Base-by-base conservation (phyloP, 2,797 vertebrate genomes). In the Holocentrus rufus region DNA sequence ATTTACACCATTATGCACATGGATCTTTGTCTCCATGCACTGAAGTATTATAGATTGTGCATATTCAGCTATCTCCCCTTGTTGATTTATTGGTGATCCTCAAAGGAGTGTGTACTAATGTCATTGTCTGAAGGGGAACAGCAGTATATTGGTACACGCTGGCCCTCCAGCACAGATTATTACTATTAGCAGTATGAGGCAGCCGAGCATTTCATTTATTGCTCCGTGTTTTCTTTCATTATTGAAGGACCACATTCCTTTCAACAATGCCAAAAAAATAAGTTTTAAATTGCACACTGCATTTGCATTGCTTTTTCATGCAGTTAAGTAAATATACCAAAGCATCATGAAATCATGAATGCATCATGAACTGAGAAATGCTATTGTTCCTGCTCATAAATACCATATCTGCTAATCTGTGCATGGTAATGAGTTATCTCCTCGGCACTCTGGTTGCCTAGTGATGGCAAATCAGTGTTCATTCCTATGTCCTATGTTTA, bases 91-190 rank as follows among this genome's bases (percentile, higher is more conserved):
- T 61, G 62, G 44, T 36, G 49, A 31, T 25, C 39, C 20, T 68
- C 60, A 8, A 76, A 72, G 49, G 58, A 59, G 46, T 52, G 53
- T 74, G 44, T 49, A 60, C 64, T 56, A 53, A n/a, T 77, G 80
- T 85, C 69, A 76, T 88, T 88, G 82, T 82, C 58, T 85, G 81
- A 91, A 90, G 86, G 87, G 91, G 74, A 86, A 56, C 17, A 42
- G 73, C 22, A 42, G 34, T 44, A 44, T 25, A 62, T 7, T 75
- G 52, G 49, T 69, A n/a, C 66, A 81, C 11, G 57, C 7, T 81
- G 72, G 61, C 57, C 57, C 47, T 70, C 17, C 15, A 76, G 76
- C 81, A 39, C 15, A 15, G 13, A 54, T 65, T 44, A 44, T 46
- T 55, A 23, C 36, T 42, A 55, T 65, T 52, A 30, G 30, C 47